Evolutionary conservation across 2,797 vertebrate genomes (phyloP).

Genomic region (Eulemur rubriventer): DNA sequence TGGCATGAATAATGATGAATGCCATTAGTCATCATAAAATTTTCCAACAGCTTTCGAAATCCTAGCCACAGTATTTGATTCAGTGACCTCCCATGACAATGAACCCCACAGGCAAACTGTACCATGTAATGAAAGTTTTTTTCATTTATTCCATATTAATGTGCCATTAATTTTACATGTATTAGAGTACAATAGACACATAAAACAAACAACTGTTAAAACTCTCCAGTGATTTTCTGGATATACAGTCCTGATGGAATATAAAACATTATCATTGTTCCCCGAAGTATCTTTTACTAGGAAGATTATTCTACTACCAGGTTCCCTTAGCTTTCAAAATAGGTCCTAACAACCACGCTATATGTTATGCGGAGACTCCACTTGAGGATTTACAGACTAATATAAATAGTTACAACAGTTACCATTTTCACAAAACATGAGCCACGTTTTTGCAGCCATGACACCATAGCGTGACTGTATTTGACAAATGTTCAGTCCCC

Average conservation of each 20-base stretch:
- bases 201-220: neutral
- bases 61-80: slow-evolving; percentile 50
- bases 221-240: neutral
- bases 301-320: neutral
- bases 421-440: neutral
- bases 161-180: slow-evolving; percentile 11
- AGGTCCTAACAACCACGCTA: neutral
- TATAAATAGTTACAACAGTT: neutral
- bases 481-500: neutral
- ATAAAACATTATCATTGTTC: neutral
- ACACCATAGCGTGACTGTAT: neutral
- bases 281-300: neutral
- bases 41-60: slow-evolving; percentile 61
- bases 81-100: slow-evolving; percentile 43
- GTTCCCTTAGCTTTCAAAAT: neutral
- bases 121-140: slow-evolving; percentile 6
- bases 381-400: neutral
- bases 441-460: neutral
- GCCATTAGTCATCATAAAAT: slow-evolving; percentile 60
- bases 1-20: slow-evolving; percentile 62
- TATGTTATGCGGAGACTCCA: neutral
- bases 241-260: neutral
- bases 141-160: slow-evolving; percentile 47
- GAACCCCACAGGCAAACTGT: neutral
- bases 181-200: neutral